Percentiles rank a stretch among this genome's conserved stretches.
phyloP scores from a whole-genome alignment of 2,888 invertebrate genomes.

The Venustoraphidia nigricollis region DNA sequence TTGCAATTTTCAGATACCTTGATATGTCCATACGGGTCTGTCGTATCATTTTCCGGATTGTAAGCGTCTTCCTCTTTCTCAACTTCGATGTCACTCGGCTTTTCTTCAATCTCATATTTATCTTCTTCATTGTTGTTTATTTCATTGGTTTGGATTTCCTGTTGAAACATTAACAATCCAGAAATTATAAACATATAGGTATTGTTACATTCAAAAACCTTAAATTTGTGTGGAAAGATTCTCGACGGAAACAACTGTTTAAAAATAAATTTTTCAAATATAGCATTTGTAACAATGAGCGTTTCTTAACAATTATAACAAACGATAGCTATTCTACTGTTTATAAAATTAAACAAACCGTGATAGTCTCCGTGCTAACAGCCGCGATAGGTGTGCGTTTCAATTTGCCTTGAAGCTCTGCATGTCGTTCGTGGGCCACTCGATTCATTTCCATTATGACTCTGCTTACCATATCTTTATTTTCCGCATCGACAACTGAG shows the following conservation, averaged over 20 bases:
- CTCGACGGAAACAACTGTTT: no score
- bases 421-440: slow-evolving; percentile 51
- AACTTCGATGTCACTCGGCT: slow-evolving; percentile 9
- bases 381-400: no score
- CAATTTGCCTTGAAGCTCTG: slow-evolving; percentile 20
- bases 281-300: no score
- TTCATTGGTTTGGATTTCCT: slow-evolving; percentile 12
- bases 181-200: no score
- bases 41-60: not conserved
- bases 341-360: no score
- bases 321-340: no score
- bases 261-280: no score
- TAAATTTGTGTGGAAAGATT: no score
- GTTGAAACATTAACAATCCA: no score
- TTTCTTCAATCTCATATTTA: slow-evolving; percentile 2
- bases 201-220: no score
- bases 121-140: slow-evolving; percentile 20
- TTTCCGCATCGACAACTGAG: slow-evolving; percentile 59
- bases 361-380: no score
- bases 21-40: not conserved
- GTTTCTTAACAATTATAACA: no score
- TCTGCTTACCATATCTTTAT: slow-evolving; percentile 52
- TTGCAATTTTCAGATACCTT: not conserved
- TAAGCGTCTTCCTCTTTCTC: not conserved
- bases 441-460: slow-evolving; percentile 55